Base-by-base conservation (phyloP, 2,113 vertebrate genomes). In the Accipiter virgatus region DNA sequence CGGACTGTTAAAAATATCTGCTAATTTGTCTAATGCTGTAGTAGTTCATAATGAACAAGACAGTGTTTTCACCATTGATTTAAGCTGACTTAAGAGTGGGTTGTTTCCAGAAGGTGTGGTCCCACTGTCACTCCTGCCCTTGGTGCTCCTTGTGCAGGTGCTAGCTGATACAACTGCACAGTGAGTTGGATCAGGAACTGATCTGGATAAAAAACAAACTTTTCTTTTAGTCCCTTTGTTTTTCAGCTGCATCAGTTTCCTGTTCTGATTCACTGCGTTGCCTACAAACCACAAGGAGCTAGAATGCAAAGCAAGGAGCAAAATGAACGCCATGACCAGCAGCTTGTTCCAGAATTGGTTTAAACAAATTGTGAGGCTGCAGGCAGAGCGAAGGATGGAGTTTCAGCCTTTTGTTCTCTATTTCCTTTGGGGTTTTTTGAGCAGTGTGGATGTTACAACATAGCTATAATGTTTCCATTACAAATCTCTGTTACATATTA, bases 201-300 rank as follows among this genome's bases (percentile, higher is more conserved):
- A 68, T 61, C 83, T 93, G 89, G 89, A 66, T 36, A 88, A 94
- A 95, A 68, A 3, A 1, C 72, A 87, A 9, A 45, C 68, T 86
- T 87, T 84, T 79, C 50, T 84, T 88, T 84, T 11, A 71, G 68
- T 81, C 63, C n/a, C 8, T 66, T 86, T 93, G 77, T 55, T 89
- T 96, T 88, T 92, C 86, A 95, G 93, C 91, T 71, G 94, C 94
- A 95, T 86, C 86, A 74, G 55, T 94, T 96, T 96, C 95, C 91
- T 97, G 86, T 22, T 94, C 72, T 91, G 94, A 95, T 86, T 97
- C 93, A 78, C 58, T 68, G 72, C 27, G 56, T 47, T 89, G 75
- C 81, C 56, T 70, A 40, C 77, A 71, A 67, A 68, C 83, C 94
- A 84, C 81, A 78, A 84, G 73, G 63, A 94, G 63, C 42, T 70